These are phyloP conservation scores for Tenebrio molitor DNA, from an alignment of 1,140 invertebrate genomes.

Conservation along the genomic window DNA sequence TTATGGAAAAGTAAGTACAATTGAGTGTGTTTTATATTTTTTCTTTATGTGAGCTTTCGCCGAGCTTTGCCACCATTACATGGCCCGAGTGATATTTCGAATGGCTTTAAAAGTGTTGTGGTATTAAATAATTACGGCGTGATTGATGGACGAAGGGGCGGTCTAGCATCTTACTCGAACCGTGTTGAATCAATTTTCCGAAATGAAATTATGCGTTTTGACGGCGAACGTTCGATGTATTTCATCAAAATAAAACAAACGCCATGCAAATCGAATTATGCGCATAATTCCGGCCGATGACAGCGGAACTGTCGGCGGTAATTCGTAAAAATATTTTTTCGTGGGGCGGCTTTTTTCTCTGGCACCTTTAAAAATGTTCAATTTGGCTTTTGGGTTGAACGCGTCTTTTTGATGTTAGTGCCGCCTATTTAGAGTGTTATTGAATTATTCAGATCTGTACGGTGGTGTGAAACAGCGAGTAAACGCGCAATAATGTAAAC, in stretches of 20 bases:
- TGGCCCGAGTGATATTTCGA: no score
- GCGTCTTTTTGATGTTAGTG: constrained; percentile 62
- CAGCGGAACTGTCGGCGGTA: constrained; percentile 27
- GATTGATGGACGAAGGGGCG: neutral
- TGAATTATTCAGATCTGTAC: constrained; percentile 63
- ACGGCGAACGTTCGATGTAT: constrained; percentile 22
- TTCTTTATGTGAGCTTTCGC: constrained; percentile 7
- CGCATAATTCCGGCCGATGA: constrained; percentile 6
- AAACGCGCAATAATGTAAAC: constrained; percentile 62
- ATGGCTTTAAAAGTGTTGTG: no score
- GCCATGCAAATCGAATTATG: constrained; percentile 19
- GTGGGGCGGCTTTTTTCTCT: constrained; percentile 7
- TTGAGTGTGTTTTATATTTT: constrained; percentile 38
- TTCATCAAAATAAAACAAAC: constrained; percentile 38
- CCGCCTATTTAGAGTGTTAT: constrained; percentile 62
- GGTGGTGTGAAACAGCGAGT: constrained; percentile 62
- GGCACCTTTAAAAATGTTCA: constrained; percentile 53
- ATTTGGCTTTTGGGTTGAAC: constrained; percentile 51
- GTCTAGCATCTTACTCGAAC: neutral
- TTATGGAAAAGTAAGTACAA: constrained; percentile 26
- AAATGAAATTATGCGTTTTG: constrained; percentile 34
- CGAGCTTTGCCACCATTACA: neutral
- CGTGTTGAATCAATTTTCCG: neutral
- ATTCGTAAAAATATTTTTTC: constrained; percentile 39
- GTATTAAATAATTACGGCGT: neutral